phyloP scores from a whole-genome alignment of 2,113 vertebrate species.

The Python bivittatus region DNA sequence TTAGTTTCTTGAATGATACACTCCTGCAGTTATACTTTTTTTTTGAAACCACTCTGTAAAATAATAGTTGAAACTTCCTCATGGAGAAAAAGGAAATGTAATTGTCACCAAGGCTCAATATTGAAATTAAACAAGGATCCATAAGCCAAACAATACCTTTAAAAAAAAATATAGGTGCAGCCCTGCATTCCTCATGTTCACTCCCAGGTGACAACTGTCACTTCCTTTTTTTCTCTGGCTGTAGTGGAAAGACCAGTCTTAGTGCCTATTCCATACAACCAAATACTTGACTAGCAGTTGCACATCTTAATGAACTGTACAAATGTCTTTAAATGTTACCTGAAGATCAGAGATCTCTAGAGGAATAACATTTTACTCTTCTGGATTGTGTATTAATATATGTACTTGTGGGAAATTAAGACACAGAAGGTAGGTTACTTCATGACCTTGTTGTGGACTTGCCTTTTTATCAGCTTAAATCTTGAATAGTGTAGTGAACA shows the following conservation, averaged over 20 bases:
- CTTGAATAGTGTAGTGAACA: conserved; percentile 35
- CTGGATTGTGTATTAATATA: conserved; percentile 10
- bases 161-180: conserved; percentile 8
- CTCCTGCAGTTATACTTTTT: conserved; percentile 44
- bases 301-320: conserved; percentile 26
- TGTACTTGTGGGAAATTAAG: conserved; percentile 6
- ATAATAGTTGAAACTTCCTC: conserved; percentile 10
- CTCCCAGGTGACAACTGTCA: neutral
- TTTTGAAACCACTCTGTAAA: conserved; percentile 35
- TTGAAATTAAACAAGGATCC: neutral
- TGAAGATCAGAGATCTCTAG: neutral
- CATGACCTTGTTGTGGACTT: conserved; percentile 32
- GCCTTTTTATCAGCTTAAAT: conserved; percentile 33
- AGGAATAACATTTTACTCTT: neutral
- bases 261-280: conserved; percentile 57
- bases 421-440: neutral
- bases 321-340: neutral
- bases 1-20: conserved; percentile 63
- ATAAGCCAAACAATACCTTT: conserved; percentile 40
- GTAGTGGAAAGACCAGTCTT: conserved; percentile 7
- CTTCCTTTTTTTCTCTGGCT: neutral
- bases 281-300: conserved; percentile 14
- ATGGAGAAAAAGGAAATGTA: conserved; percentile 27
- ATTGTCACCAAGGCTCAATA: conserved; percentile 23
- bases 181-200: neutral